A percentile compares a stretch with the other conserved stretches of the same genome.
phyloP scores from a whole-genome alignment of 2,888 invertebrate species.

The Stenolophus ochropezus region DNA sequence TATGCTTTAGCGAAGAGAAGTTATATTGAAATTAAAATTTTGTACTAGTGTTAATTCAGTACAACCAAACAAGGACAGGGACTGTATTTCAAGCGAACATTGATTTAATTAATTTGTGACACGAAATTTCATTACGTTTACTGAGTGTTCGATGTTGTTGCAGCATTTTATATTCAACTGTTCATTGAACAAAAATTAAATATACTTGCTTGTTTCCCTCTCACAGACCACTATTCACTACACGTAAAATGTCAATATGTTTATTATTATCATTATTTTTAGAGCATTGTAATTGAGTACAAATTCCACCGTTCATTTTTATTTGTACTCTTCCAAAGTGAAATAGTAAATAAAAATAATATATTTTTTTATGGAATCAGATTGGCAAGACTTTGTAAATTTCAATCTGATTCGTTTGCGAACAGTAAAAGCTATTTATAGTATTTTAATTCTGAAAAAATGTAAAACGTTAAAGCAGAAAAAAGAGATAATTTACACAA shows the following conservation, averaged over 20 bases:
- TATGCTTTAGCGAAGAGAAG: neutral
- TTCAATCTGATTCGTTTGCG: neutral
- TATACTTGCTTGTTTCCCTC: neutral
- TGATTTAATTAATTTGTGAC: constrained; percentile 32
- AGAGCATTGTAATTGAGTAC: neutral
- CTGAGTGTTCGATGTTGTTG: constrained; percentile 14
- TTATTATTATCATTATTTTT: neutral
- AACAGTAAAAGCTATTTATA: neutral
- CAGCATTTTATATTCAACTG: constrained; percentile 8
- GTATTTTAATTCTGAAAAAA: neutral
- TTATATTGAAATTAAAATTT: constrained; percentile 19
- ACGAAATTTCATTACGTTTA: constrained; percentile 31
- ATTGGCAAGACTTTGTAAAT: constrained; percentile 14
- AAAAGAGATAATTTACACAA: constrained; percentile 53
- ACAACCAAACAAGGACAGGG: constrained; percentile 7
- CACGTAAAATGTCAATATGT: neutral
- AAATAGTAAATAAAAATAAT: neutral
- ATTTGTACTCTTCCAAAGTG: constrained; percentile 5
- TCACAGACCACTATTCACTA: neutral
- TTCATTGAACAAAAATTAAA: constrained; percentile 17
- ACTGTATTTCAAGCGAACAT: constrained; percentile 24
- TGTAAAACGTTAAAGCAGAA: neutral
- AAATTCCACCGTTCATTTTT: constrained; percentile 9
- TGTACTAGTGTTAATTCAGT: constrained; percentile 12
- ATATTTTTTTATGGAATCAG: constrained; percentile 10